Percentiles rank a stretch among this genome's conserved stretches.
Evolutionary conservation across 2,888 invertebrate species (phyloP).

Genomic region (Pandemis corylana): DNA sequence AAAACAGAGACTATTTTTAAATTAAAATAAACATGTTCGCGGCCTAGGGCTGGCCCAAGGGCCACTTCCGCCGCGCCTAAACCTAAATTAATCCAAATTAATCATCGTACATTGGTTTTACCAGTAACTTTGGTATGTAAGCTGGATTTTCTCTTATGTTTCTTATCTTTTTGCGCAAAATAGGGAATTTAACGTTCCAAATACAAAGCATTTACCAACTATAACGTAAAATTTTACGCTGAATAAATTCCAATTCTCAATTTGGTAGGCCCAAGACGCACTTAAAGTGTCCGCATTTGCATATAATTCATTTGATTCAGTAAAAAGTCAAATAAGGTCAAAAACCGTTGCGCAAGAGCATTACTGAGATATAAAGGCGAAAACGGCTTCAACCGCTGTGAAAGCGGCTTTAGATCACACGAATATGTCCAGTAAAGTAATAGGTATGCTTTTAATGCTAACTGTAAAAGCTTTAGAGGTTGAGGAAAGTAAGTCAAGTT

Average conservation of each 20-base stretch:
- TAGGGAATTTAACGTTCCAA: no score
- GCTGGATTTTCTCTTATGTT: no score
- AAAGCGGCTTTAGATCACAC: constrained; percentile 29
- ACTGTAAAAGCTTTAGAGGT: constrained; percentile 9
- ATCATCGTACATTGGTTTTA: no score
- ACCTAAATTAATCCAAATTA: no score
- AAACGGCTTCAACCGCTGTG: constrained; percentile 17
- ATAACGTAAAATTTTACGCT: not conserved
- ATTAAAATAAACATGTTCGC: no score
- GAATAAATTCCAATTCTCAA: constrained; percentile 19
- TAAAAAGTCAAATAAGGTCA: constrained; percentile 27
- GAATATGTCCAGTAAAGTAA: not conserved
- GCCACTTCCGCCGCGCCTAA: no score
- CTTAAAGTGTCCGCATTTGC: constrained; percentile 16
- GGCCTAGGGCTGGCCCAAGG: no score
- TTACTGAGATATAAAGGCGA: not conserved
- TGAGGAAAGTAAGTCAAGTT: constrained; percentile 1
- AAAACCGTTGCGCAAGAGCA: constrained; percentile 30
- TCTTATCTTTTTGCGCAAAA: no score
- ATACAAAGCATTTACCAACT: no score
- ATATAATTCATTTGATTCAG: constrained; percentile 22
- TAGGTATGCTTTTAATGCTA: constrained; percentile 3
- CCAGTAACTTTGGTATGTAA: no score
- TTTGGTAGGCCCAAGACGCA: constrained; percentile 16
- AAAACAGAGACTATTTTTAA: no score